Base-by-base conservation (phyloP, 2,113 vertebrate genomes). In the Forbesichthys papilliferus region DNA sequence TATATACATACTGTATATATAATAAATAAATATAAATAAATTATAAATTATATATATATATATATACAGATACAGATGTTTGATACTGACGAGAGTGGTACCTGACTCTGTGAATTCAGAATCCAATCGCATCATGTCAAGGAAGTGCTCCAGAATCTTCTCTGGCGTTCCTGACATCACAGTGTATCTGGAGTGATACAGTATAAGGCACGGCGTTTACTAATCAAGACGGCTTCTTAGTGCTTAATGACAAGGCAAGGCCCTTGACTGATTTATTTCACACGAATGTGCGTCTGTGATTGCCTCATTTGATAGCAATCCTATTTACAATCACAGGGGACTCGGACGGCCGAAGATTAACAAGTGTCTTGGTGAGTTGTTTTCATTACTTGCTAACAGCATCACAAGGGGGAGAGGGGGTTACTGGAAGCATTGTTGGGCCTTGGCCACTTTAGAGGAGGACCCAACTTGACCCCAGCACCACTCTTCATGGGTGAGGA, bases 101-200 rank as follows among this genome's bases (percentile, higher is more conserved):
- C 93, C 93, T 91, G 93, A 92, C 90, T 97, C 96, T 77, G 92
- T 93, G 89, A 94, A 91, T 71, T 93, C 90, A 81, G 94, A 91
- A 89, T 99, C 98, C 83, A 96, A 89, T 69, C 96, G 95, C 93
- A 97, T 95, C 20, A 95, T 98, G 93, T 99, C 96, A 71, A 99
- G 93, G 86, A 99, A 96, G 88, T 99, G 98, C 88, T 98, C 98
- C 91, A 99, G 91, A 91, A 99, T 98, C 93, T 99, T 99, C 93
- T 98, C 96, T 58, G 98, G 95, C 10, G 95, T 98, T 90, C 98
- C 98, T 69, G 95, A 96, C 95, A 99, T 99, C 87, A 99, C 95
- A 85, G 94, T 98, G 90, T 99, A 99, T 87, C 98, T 99, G 74
- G 14, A 68, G 80, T 53, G 42, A 71, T 80, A 90, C 48, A 80